A percentile compares a stretch with the other conserved stretches of the same genome.
phyloP scores from a whole-genome alignment of 2,888 invertebrate genomes.

The Pterostichus madidus region DNA sequence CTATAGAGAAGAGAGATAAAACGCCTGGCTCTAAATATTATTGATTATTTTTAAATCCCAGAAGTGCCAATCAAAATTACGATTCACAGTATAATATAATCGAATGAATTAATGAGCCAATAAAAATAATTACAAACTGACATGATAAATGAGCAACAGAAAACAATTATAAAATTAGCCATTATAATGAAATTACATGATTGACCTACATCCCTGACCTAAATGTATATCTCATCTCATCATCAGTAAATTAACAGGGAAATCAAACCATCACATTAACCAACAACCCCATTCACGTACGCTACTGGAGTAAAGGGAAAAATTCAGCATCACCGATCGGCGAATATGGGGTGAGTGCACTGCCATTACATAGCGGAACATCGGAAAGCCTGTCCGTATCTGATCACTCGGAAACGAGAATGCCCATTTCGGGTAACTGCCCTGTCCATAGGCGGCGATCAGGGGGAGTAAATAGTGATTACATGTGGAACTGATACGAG shows the following conservation, averaged over 20 bases:
- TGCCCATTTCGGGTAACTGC: conserved; percentile 59
- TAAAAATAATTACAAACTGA: conserved; percentile 29
- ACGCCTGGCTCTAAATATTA: background rate
- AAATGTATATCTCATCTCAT: conserved; percentile 39
- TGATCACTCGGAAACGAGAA: conserved; percentile 58
- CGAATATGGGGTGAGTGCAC: conserved; percentile 6
- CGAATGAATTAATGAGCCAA: conserved; percentile 36
- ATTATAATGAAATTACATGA: background rate
- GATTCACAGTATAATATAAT: background rate
- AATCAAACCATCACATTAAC: background rate
- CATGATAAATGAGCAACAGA: conserved; percentile 37
- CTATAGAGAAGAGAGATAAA: too few species aligned
- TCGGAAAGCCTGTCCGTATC: conserved; percentile 50
- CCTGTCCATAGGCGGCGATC: conserved; percentile 42
- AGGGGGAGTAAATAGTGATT: conserved; percentile 68
- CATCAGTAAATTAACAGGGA: background rate
- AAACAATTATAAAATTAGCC: conserved; percentile 45
- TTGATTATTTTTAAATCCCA: background rate
- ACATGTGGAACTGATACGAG: conserved; percentile 68
- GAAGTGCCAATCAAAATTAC: conserved; percentile 39
- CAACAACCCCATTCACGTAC: background rate
- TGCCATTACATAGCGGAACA: conserved; percentile 13
- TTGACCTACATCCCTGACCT: conserved; percentile 36
- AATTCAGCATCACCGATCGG: background rate
- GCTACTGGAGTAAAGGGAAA: conserved; percentile 11